These are phyloP conservation scores for Cyaniris semiargus DNA, from an alignment of 2,888 invertebrate genomes.

Conservation along the genomic window DNA sequence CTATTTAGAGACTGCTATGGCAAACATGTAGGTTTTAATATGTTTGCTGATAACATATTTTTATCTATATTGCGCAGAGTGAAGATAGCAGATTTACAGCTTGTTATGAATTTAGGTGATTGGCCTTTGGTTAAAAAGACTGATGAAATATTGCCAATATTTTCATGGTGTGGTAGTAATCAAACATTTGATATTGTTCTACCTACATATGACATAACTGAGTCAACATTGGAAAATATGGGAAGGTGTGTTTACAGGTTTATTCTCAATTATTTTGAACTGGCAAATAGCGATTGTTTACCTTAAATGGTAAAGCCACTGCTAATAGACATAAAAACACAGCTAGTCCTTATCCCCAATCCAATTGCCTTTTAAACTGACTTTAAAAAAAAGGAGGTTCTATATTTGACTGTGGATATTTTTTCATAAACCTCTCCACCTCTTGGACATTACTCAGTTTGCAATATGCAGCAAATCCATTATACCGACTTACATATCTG, in stretches of 20 bases:
- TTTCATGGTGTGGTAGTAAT: constrained; percentile 97
- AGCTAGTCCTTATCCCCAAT: no score
- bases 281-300: background rate
- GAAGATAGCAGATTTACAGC: constrained; percentile 90
- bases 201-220: constrained; percentile 97
- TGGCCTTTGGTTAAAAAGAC: constrained; percentile 90
- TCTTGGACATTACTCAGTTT: no score
- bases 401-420: no score
- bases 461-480: no score
- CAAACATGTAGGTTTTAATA: constrained; percentile 96
- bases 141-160: constrained; percentile 86
- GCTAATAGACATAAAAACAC: no score
- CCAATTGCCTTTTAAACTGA: no score
- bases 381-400: no score
- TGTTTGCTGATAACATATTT: constrained; percentile 95
- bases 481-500: no score
- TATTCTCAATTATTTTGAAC: background rate
- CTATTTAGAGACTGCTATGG: constrained; percentile 95
- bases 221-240: constrained; percentile 95
- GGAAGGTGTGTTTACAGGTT: constrained; percentile 83
- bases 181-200: constrained; percentile 93
- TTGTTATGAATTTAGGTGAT: constrained; percentile 96
- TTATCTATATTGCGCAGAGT: constrained; percentile 90
- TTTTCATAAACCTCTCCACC: no score
- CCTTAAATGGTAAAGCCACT: background rate